A percentile compares a stretch with the other conserved stretches of the same genome.
Conservation (phyloP, 2,113 vertebrate species). For the Sitta europaea region DNA sequence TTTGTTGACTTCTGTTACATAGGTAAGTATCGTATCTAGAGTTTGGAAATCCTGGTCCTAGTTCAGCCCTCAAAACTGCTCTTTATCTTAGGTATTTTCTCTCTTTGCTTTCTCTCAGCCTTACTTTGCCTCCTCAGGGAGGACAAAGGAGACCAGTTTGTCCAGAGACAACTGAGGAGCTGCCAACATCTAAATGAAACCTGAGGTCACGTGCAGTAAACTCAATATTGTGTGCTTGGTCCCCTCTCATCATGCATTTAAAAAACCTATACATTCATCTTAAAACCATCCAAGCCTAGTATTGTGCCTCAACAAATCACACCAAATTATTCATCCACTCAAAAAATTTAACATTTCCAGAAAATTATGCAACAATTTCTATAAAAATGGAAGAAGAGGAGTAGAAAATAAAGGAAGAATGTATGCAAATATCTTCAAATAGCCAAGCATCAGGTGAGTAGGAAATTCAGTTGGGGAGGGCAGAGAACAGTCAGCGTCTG, state of each 20-base stretch:
- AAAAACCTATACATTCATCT: not conserved
- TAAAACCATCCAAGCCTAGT: not conserved
- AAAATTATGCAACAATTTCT: not conserved
- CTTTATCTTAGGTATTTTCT: not conserved
- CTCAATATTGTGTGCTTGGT: not conserved
- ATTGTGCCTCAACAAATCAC: not conserved
- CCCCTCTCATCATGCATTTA: accelerated
- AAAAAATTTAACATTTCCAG: not conserved
- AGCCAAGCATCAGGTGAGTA: not conserved
- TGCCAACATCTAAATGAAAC: not conserved
- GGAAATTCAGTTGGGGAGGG: not conserved
- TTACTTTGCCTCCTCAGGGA: not conserved
- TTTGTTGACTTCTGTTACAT: not conserved
- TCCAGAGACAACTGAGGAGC: not conserved
- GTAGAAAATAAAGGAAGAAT: not conserved
- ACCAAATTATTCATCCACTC: not conserved
- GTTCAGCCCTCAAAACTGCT: not conserved
- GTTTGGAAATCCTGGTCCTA: not conserved
- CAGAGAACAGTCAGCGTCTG: not conserved
- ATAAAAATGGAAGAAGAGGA: not conserved
- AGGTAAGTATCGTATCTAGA: not conserved
- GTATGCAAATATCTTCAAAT: not conserved
- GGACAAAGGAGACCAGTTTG: not conserved
- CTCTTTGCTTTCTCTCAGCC: not conserved
- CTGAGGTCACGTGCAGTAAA: not conserved